Conservation (phyloP, 2,888 invertebrate species). For the Biston betularia region DNA sequence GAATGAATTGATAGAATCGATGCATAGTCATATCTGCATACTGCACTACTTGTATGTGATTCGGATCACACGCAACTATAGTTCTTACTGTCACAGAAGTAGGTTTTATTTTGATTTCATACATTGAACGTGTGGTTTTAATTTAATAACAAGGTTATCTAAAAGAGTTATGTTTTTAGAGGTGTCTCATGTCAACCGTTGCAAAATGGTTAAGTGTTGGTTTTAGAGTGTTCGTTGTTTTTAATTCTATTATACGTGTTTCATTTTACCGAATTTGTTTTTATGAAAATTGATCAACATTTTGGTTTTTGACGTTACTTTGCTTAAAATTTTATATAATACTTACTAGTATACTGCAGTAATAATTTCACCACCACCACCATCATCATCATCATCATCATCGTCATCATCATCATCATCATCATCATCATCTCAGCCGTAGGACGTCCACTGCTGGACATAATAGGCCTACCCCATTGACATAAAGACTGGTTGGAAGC, state of each 20-base stretch:
- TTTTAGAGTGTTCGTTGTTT: conserved; percentile 33
- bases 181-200: conserved; percentile 43
- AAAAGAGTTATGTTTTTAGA: conserved; percentile 49
- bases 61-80: conserved; percentile 19
- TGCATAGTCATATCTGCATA: conserved; percentile 12
- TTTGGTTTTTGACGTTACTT: background rate
- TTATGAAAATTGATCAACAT: too few species aligned
- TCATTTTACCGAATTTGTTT: background rate
- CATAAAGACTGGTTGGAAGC: too few species aligned
- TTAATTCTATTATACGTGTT: background rate
- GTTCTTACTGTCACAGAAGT: conserved; percentile 12
- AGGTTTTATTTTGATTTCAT: conserved; percentile 18
- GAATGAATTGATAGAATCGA: conserved; percentile 58
- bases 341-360: too few species aligned
- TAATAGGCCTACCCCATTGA: too few species aligned
- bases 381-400: too few species aligned
- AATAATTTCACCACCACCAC: too few species aligned
- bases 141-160: conserved; percentile 46
- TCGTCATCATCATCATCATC: too few species aligned
- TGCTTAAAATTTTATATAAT: too few species aligned
- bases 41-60: background rate
- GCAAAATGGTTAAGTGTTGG: conserved; percentile 47
- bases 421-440: too few species aligned
- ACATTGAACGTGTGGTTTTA: conserved; percentile 26
- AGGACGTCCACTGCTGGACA: too few species aligned